A percentile compares a stretch with the other conserved stretches of the same genome.
These are phyloP conservation scores for Hirtodrosophila histrioides DNA, from an alignment of 2,888 invertebrate species.

Conservation along the genomic window DNA sequence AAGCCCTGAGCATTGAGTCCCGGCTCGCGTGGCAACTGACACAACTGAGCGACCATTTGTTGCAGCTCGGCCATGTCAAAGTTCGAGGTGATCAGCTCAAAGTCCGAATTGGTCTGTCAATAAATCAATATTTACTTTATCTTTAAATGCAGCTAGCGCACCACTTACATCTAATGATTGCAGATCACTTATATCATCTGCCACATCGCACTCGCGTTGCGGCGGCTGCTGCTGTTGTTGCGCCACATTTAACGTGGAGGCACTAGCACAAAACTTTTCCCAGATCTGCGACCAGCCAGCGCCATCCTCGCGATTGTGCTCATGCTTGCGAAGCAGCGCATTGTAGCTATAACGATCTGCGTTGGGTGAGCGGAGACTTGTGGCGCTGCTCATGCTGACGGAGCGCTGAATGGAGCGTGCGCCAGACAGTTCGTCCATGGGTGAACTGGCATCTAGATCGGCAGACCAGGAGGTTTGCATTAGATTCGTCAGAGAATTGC, in stretches of 20 bases:
- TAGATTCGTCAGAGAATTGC: conserved; percentile 81
- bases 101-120: conserved; percentile 85
- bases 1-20: conserved; percentile 95
- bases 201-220: conserved; percentile 37
- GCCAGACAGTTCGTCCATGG: conserved; percentile 43
- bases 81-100: conserved; percentile 86
- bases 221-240: conserved; percentile 24
- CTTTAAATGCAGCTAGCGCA: neutral
- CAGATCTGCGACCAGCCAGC: conserved; percentile 86
- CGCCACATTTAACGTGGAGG: conserved; percentile 39
- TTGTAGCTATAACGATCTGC: conserved; percentile 83
- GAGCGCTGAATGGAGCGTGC: conserved; percentile 76
- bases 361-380: conserved; percentile 76
- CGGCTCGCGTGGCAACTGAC: conserved; percentile 89
- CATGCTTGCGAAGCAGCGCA: conserved; percentile 82
- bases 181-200: conserved; percentile 59
- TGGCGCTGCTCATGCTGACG: conserved; percentile 79
- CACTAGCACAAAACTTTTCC: conserved; percentile 80
- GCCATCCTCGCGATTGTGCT: conserved; percentile 77
- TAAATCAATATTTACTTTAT: neutral
- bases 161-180: conserved; percentile 57
- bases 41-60: conserved; percentile 88
- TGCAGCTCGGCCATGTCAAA: conserved; percentile 86
- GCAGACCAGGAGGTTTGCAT: conserved; percentile 83
- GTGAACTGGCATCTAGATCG: conserved; percentile 62